Evolutionary conservation across 1,140 invertebrate species (phyloP).

Genomic region (Plectus sambesii): DNA sequence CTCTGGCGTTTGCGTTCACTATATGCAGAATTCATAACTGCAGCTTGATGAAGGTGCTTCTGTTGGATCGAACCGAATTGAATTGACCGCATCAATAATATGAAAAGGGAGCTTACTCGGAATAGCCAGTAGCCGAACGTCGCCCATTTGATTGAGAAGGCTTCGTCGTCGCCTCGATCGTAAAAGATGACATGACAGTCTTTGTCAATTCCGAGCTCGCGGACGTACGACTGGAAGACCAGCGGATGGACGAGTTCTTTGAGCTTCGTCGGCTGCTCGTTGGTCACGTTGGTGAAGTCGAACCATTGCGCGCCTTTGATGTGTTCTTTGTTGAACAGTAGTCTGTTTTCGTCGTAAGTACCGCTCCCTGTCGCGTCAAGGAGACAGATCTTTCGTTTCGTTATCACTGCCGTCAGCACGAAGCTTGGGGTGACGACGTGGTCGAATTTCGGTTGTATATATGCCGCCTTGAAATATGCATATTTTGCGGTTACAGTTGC

Average conservation of each 20-base stretch:
- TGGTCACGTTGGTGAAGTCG: slow-evolving; percentile 34
- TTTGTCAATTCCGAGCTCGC: slow-evolving; percentile 37
- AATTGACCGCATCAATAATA: too few relatives aligned
- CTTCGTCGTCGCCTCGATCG: slow-evolving; percentile 34
- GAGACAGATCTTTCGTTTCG: slow-evolving; percentile 25
- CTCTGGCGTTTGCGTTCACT: too few relatives aligned
- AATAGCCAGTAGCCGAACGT: slow-evolving; percentile 43
- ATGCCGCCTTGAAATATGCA: too few relatives aligned
- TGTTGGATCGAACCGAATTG: too few relatives aligned
- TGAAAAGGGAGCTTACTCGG: too few relatives aligned
- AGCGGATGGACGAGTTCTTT: slow-evolving; percentile 43
- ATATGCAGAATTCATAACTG: too few relatives aligned
- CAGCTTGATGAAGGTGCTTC: too few relatives aligned
- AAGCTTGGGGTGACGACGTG: slow-evolving; percentile 21
- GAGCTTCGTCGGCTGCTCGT: slow-evolving; percentile 26
- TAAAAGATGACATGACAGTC: slow-evolving; percentile 40
- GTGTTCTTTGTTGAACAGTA: slow-evolving; percentile 17
- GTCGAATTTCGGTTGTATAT: too few relatives aligned
- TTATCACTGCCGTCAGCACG: slow-evolving; percentile 24
- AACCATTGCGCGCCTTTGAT: slow-evolving; percentile 27
- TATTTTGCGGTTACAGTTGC: too few relatives aligned
- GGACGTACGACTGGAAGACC: slow-evolving; percentile 39
- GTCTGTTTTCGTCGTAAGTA: slow-evolving; percentile 11
- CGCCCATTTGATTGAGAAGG: too few relatives aligned
- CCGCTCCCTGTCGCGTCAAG: slow-evolving; percentile 20